Base-by-base conservation (phyloP, 2,888 invertebrate genomes). In the Adela reaumurella region DNA sequence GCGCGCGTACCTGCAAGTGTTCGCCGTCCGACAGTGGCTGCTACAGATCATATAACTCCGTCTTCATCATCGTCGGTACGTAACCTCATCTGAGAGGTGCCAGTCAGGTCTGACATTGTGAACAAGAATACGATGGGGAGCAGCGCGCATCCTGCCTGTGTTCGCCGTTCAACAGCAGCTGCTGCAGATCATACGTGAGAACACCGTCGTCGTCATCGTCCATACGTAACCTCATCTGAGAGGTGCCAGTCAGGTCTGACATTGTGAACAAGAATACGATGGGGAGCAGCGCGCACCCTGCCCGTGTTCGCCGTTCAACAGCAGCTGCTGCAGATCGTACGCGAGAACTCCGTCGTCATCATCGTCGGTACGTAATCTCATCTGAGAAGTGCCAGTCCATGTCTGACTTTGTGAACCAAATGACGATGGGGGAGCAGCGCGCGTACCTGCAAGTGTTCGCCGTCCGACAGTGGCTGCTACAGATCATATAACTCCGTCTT, bases 241-340 rank as follows among this genome's bases (percentile, higher is more conserved):
- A n/a, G n/a, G n/a, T n/a, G n/a, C n/a, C n/a, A n/a, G n/a, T n/a
- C n/a, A n/a, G n/a, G n/a, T n/a, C n/a, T n/a, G n/a, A 74, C 1
- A 24, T 6, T 24, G 24, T n/a, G n/a, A n/a, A n/a, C 24, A 24
- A 24, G 8, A 24, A 24, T 24, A 24, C 8, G 24, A 24, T 6
- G 8, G 24, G 8, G 8, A 24, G 4, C 24, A 6, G 24, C 24
- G 5, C 24, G 24, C 24, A 24, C 4, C 24, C 24, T 24, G 48
- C 96, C 96, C 0, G 94, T 89, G 0, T 96, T 92, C 71, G 94
- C 94, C 17, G 92, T 90, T 0, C 80, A 94, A 19, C 91, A 94
- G 67, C 90, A 94, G 72, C 69, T 94, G 14, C 67, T 94, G 44
- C 92, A 89, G 59, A 84, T 92, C 41, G 90, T 92, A 44, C 62